phyloP scores from a whole-genome alignment of 1,140 invertebrate species.

The Papilio dardanus region DNA sequence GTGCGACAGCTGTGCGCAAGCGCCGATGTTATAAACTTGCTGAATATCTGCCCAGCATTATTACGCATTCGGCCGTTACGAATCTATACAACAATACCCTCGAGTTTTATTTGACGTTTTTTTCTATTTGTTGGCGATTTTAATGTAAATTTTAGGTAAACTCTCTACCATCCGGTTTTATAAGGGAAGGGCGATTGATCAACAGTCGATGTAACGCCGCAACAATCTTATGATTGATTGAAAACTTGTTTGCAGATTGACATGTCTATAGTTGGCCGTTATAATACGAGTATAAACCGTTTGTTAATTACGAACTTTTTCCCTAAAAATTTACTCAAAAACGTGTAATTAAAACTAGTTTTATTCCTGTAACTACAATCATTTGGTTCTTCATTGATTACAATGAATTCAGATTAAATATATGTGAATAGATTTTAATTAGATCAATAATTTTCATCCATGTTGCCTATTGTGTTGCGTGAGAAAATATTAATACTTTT shows the following conservation, averaged over 20 bases:
- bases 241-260: slow-evolving; percentile 78
- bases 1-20: slow-evolving; percentile 76
- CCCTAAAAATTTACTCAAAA: slow-evolving; percentile 2
- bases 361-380: slow-evolving; percentile 19
- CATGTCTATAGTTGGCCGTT: slow-evolving; percentile 48
- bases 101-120: slow-evolving; percentile 74
- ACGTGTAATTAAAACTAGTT: slow-evolving; percentile 40
- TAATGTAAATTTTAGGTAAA: slow-evolving; percentile 80
- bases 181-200: slow-evolving; percentile 68
- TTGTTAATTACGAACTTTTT: slow-evolving; percentile 55
- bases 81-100: slow-evolving; percentile 75
- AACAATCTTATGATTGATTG: slow-evolving; percentile 82
- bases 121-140: slow-evolving; percentile 78
- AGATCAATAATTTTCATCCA: slow-evolving; percentile 19
- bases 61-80: slow-evolving; percentile 79
- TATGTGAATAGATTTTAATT: slow-evolving; percentile 37
- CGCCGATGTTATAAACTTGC: slow-evolving; percentile 76
- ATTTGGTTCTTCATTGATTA: slow-evolving; percentile 15
- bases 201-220: slow-evolving; percentile 64
- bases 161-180: slow-evolving; percentile 66
- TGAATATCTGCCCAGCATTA: slow-evolving; percentile 81
- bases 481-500: slow-evolving; percentile 27
- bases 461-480: slow-evolving; percentile 1
- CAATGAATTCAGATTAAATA: not conserved
- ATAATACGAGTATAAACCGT: slow-evolving; percentile 44